Evolutionary conservation across 2,888 invertebrate genomes (phyloP).

Genomic region (Trachelus tabidus): DNA sequence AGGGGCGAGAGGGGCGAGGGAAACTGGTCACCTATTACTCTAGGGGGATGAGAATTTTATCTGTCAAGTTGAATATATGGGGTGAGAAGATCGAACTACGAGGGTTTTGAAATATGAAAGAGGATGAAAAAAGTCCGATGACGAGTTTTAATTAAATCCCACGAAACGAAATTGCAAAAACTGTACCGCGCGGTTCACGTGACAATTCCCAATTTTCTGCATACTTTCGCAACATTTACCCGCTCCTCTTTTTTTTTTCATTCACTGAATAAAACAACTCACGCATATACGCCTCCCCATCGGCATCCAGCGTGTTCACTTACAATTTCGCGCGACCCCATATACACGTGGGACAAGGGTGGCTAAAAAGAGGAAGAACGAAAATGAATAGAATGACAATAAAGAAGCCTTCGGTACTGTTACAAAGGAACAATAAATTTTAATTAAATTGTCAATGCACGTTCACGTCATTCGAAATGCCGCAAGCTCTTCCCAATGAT

Average conservation of each 20-base stretch:
- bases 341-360: background rate
- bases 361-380: background rate
- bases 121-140: background rate
- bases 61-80: background rate
- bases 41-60: background rate
- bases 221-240: background rate
- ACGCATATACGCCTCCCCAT: background rate
- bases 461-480: background rate
- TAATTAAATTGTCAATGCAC: background rate
- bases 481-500: background rate
- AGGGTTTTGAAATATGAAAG: background rate
- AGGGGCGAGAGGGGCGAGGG: background rate
- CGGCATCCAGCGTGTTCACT: background rate
- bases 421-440: background rate
- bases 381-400: background rate
- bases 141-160: background rate
- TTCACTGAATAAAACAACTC: background rate
- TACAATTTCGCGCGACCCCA: background rate
- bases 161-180: background rate
- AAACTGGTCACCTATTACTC: background rate
- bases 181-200: background rate
- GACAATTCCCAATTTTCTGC: background rate
- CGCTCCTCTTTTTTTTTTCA: background rate
- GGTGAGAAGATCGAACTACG: background rate
- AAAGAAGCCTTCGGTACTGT: background rate